These are phyloP conservation scores for Drosophila hydei DNA, from an alignment of 1,140 invertebrate genomes.

Conservation along the genomic window DNA sequence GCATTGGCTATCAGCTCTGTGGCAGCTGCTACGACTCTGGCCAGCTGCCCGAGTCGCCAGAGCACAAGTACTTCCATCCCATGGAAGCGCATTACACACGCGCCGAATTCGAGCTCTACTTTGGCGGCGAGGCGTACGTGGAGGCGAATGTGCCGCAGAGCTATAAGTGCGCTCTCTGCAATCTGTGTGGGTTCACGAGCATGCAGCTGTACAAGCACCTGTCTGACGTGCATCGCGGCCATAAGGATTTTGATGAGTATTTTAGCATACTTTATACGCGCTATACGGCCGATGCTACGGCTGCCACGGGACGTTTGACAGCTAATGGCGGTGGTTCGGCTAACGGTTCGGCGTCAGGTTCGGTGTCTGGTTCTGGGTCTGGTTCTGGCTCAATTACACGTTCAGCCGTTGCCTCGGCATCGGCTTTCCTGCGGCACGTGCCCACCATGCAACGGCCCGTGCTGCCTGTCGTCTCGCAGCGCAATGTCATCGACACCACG, in stretches of 20 bases:
- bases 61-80: constrained; percentile 51
- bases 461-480: not conserved
- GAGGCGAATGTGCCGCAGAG: constrained; percentile 34
- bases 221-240: constrained; percentile 9
- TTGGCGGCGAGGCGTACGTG: constrained; percentile 24
- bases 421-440: not conserved
- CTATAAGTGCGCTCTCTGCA: constrained; percentile 55
- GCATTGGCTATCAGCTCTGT: constrained; percentile 48
- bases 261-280: constrained; percentile 12
- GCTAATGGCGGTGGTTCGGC: not conserved
- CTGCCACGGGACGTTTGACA: not conserved
- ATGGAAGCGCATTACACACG: constrained; percentile 41
- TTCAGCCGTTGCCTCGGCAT: not conserved
- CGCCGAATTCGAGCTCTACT: constrained; percentile 40
- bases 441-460: not conserved
- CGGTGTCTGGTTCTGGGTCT: not conserved
- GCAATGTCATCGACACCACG: not conserved
- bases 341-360: not conserved
- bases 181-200: constrained; percentile 10
- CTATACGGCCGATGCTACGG: not conserved
- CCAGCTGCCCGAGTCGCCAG: not conserved
- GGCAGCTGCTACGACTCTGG: constrained; percentile 38
- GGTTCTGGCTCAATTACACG: not conserved
- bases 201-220: constrained; percentile 25
- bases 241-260: constrained; percentile 38